Base-by-base conservation (phyloP, 2,888 invertebrate species). In the Portevinia maculata region DNA sequence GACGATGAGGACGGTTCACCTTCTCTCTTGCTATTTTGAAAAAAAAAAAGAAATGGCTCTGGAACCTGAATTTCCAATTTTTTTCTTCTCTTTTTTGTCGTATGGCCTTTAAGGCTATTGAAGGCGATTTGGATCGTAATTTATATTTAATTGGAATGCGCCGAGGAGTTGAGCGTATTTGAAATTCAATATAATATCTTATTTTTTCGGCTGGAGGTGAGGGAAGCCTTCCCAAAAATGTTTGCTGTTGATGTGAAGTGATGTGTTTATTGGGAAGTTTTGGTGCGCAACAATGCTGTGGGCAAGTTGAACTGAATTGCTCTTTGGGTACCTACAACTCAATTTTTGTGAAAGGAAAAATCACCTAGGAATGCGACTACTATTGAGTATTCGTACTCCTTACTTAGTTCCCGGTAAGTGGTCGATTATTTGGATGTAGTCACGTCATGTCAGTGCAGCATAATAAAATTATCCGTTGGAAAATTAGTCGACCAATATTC, bases 111-210 rank as follows among this genome's bases (percentile, higher is more conserved):
- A 34, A 28, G 1, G 60, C 67, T 74, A 24, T 37, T 60, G 48
- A 39, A 34, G 59, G 37, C 28, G 55, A 13, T 17, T 65, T 65
- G 17, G 60, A 24, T 60, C 73, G 52, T 73, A 67, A 79, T 53
- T 73, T 67, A 60, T 65, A 53, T 67, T 74, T 74, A 79, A 79
- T 79, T 73, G 39, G 52, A 34, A 19, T 59, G 57, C 3, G 30
- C 37, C 8, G 34, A 1, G 21, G 15, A 59, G 37, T 46, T 50
- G 41, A 52, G 50, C 46, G 52, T 19, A 17, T 50, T 76, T 32
- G 44, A 21, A 46, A 60, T 41, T 53, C 24, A 30, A 37, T 64
- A 30, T 30, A 59, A 21, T 59, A 39, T 59, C 37, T 13, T 7
- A 4, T 37, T 69, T 50, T 57, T 69, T 69, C 48, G 57, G 15